phyloP scores from a whole-genome alignment of 2,888 invertebrate genomes.

The Tuberolachnus salignus region DNA sequence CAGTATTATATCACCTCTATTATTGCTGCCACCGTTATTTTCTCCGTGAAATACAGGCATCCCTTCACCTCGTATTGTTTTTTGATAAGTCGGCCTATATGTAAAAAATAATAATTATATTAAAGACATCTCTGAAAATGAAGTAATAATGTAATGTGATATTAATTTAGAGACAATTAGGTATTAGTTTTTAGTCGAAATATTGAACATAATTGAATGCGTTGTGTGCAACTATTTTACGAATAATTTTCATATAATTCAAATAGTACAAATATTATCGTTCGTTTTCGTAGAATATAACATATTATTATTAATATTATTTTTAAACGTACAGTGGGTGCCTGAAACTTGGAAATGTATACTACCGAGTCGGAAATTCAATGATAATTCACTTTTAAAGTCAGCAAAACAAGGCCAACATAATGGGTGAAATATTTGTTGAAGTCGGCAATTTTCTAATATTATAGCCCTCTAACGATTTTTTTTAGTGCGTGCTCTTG shows the following conservation, averaged over 20 bases:
- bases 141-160: background rate
- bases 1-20: constrained; percentile 16
- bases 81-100: constrained; percentile 24
- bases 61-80: constrained; percentile 33
- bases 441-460: too few species aligned
- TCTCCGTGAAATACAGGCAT: background rate
- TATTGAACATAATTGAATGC: too few species aligned
- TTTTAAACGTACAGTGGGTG: too few species aligned
- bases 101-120: background rate
- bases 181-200: background rate
- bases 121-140: background rate
- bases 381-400: too few species aligned
- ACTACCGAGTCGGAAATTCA: too few species aligned
- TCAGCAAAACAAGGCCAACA: too few species aligned
- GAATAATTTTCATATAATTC: background rate
- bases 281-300: too few species aligned
- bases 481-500: too few species aligned
- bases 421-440: too few species aligned
- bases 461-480: too few species aligned
- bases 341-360: too few species aligned
- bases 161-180: background rate
- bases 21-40: background rate
- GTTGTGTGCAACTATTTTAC: background rate
- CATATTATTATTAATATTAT: too few species aligned
- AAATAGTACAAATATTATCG: background rate